Base-by-base conservation (phyloP, 2,113 vertebrate species). In the Eulacestoma nigropectus region DNA sequence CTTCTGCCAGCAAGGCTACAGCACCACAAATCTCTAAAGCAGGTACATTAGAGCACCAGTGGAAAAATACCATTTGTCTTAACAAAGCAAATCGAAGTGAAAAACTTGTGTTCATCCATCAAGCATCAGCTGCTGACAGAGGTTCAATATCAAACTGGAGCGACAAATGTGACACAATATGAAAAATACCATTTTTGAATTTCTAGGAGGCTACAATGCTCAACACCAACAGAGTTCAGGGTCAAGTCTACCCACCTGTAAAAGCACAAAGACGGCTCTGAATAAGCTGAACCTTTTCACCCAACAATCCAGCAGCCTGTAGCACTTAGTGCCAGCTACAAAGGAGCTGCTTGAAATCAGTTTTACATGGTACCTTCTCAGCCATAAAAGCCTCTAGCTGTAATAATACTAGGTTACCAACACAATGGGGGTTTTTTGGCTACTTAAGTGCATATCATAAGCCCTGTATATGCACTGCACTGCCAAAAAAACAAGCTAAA, bases 401-500 rank as follows among this genome's bases (percentile, higher is more conserved):
- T 35, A 93, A 56, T 37, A 95, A 60, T 26, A 77, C 33, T 3
- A 70, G 23, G 42, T 73, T 85, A 91, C 64, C 49, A 83, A 47
- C 14, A 76, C 44, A 55, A 33, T 5, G 2, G 29, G 37, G 35
- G 3, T 6, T 37, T 81, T 73, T 81, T 84, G 41, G 50, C 89
- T 77, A 74, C 68, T 90, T 65, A 72, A 79, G 55, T 69, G 47
- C 39, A 2, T 39, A 79, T 53, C 67, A 37, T 47, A 74, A 83
- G 22, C 63, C 25, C 46, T 65, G 53, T 11, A 59, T 9, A 86
- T 14, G 84, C 16, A 49, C 21, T 9, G 33, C 56, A 72, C 32
- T 85, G 90, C 87, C 87, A 94, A 65, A 90, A 92, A 70, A 92
- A 4, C 91, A 87, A 90, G 90, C 84, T 77, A 86, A 90, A 95